Base-by-base conservation (phyloP, 2,888 invertebrate species). In the Nemurella pictetii region DNA sequence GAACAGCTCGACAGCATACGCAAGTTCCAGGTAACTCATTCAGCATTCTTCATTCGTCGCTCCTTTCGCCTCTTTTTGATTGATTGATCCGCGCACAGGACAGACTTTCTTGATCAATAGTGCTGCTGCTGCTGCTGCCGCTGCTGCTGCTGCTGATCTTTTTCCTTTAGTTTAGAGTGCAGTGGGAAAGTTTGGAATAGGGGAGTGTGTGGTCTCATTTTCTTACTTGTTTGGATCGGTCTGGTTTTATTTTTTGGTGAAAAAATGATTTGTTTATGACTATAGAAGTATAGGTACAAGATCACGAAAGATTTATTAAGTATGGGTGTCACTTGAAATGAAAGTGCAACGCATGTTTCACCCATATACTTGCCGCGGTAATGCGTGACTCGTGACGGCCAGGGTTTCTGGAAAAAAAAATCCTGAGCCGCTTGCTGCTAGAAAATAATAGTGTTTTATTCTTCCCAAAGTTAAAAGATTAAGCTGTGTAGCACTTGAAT, bases 1-100 rank as follows among this genome's bases (percentile, higher is more conserved):
- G 97, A 98, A 89, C 97, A 98, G 91, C 92, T 97, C 91, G 96
- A 97, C 89, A 96, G 96, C 90, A 97, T 98, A 90, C 95, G 95
- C 89, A 97, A 97, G 90, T 98, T 97, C 91, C 97, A 97, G 95
- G 97, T 97, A 88, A 92, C 28, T 2, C 28, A 36, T 15, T 36
- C 9, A 15, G 15, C 7, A 9, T 36, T 36, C 7, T 36, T 36
- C 15, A 4, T 20, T 73, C 73, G 73, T 20, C 12, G 55, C 55
- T 12, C 15, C 55, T 20, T 15, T 20, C 55, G 2, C 15, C 55
- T 20, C 2, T 20, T 55, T 55, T 55, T 55, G 55, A 55, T 55
- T 32, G 32, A 32, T 32, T 55, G 55, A 55, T 55, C 20, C 55
- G 55, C 55, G 20, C 32, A 32, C 9, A 9, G 20, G 4, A 32